These are phyloP conservation scores for Pantherophis guttatus DNA, from an alignment of 2,113 vertebrate species.

Conservation along the genomic window DNA sequence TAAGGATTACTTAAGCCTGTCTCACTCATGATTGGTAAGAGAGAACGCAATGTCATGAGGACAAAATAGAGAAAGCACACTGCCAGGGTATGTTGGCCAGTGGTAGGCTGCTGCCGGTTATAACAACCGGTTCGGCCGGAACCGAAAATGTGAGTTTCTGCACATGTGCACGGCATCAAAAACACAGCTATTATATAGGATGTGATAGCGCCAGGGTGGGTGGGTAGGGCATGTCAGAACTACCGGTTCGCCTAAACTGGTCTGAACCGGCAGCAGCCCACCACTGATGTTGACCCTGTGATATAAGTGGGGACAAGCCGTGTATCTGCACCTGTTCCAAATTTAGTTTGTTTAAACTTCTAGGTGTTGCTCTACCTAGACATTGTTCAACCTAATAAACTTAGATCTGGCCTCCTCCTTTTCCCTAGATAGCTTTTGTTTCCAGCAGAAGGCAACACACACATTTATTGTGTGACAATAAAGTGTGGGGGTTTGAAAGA, in stretches of 20 bases:
- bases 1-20: background rate
- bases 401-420: background rate
- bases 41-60: background rate
- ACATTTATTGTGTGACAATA: constrained; percentile 15
- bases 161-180: too few relatives aligned
- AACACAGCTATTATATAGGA: too few relatives aligned
- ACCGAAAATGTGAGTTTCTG: too few relatives aligned
- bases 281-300: background rate
- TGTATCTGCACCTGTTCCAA: background rate
- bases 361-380: constrained; percentile 28
- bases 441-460: background rate
- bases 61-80: background rate
- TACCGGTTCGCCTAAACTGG: too few relatives aligned
- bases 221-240: too few relatives aligned
- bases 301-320: background rate
- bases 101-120: too few relatives aligned
- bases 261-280: too few relatives aligned
- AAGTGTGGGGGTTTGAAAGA: constrained; percentile 9
- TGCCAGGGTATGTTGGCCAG: background rate
- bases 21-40: background rate
- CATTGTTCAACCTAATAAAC: constrained; percentile 13
- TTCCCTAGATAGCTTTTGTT: background rate
- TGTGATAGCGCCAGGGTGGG: too few relatives aligned
- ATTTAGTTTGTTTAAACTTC: background rate
- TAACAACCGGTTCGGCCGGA: too few relatives aligned